phyloP scores from a whole-genome alignment of 2,797 vertebrate species.

The Hoplostethus atlanticus region DNA sequence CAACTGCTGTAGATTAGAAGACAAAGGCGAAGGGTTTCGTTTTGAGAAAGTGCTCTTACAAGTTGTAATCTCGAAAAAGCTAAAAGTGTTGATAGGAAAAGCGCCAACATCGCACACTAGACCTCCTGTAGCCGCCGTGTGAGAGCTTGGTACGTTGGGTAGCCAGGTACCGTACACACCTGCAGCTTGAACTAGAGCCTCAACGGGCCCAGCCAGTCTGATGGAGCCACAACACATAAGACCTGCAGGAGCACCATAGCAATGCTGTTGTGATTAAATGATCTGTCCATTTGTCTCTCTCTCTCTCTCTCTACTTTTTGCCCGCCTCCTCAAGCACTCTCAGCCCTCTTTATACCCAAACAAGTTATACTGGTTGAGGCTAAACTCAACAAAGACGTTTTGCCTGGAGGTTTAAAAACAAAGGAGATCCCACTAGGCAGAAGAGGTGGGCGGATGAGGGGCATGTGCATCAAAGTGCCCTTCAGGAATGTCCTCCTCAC shows the following conservation, averaged over 20 bases:
- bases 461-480: constrained; percentile 50
- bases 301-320: neutral
- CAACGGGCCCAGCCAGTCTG: neutral
- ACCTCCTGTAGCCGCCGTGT: constrained; percentile 41
- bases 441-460: neutral
- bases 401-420: constrained; percentile 44
- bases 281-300: constrained; percentile 37
- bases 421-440: constrained; percentile 7
- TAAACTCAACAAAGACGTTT: constrained; percentile 46
- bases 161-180: neutral
- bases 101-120: constrained; percentile 33
- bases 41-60: constrained; percentile 24
- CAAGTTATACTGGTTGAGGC: constrained; percentile 72
- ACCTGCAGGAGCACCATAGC: constrained; percentile 48
- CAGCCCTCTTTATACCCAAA: constrained; percentile 35
- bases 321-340: neutral
- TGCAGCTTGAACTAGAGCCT: neutral
- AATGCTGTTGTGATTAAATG: constrained; percentile 39
- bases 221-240: constrained; percentile 32
- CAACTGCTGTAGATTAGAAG: constrained; percentile 23
- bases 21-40: constrained; percentile 22
- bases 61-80: constrained; percentile 56
- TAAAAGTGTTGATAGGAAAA: constrained; percentile 59
- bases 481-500: constrained; percentile 57
- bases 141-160: constrained; percentile 35